Evolutionary conservation across 1,140 invertebrate species (phyloP).

Genomic region (Propsilocerus akamusi): DNA sequence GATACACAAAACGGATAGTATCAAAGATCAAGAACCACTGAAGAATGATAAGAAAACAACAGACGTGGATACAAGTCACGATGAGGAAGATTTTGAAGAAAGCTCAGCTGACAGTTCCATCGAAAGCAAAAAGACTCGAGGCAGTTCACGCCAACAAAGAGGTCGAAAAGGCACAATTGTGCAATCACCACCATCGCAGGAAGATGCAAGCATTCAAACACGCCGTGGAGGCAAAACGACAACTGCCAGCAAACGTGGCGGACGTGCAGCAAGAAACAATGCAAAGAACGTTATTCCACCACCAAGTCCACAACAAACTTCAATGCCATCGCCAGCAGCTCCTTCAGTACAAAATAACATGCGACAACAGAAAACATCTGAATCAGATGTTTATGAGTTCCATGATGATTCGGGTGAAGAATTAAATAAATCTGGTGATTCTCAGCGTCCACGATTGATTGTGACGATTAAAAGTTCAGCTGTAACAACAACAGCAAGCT

Average conservation of each 20-base stretch:
- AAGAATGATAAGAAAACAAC: neutral
- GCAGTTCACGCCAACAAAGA: neutral
- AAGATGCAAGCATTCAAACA: slow-evolving; percentile 25
- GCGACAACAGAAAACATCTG: slow-evolving; percentile 10
- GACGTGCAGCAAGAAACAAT: slow-evolving; percentile 1
- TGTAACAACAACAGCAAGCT: slow-evolving; percentile 6
- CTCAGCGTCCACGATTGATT: slow-evolving; percentile 49
- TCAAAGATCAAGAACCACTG: neutral
- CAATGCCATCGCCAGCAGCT: slow-evolving; percentile 6
- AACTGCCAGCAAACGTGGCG: neutral
- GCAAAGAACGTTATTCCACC: slow-evolving; percentile 4
- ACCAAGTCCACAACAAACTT: neutral
- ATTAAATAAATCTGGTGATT: slow-evolving; percentile 27
- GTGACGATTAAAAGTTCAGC: slow-evolving; percentile 58
- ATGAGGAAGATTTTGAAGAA: neutral
- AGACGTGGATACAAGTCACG: neutral
- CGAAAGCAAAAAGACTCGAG: neutral
- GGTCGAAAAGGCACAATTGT: neutral
- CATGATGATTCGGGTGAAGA: slow-evolving; percentile 66
- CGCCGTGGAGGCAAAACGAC: neutral
- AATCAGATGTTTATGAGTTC: slow-evolving; percentile 59
- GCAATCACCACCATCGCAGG: slow-evolving; percentile 19
- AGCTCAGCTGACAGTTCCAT: neutral
- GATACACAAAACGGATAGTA: neutral
- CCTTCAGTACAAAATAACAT: slow-evolving; percentile 5